Percentiles rank a stretch among this genome's conserved stretches.
Conservation (phyloP, 2,888 invertebrate genomes). For the Biston stratarius region DNA sequence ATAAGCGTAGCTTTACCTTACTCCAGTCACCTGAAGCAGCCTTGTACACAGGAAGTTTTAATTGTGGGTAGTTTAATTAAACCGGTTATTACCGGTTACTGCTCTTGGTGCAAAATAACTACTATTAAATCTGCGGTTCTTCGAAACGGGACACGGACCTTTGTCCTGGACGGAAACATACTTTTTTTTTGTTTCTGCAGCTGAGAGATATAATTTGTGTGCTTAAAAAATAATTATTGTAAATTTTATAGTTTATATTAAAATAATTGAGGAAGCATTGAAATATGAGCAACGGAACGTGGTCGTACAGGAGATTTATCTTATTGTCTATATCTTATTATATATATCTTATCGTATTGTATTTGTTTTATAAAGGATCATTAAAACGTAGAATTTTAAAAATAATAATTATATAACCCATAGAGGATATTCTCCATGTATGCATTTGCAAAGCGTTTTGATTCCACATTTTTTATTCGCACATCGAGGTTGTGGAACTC, state of each 20-base stretch:
- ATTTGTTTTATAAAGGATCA: too few relatives aligned
- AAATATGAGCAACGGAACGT: too few relatives aligned
- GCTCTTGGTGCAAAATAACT: neutral
- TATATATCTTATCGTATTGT: too few relatives aligned
- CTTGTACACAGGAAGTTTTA: constrained; percentile 72
- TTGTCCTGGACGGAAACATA: constrained; percentile 47
- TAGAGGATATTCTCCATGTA: too few relatives aligned
- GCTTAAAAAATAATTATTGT: neutral
- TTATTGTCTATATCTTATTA: too few relatives aligned
- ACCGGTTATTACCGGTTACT: constrained; percentile 52
- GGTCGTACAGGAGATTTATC: too few relatives aligned
- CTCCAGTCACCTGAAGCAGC: constrained; percentile 34
- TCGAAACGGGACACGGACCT: constrained; percentile 51
- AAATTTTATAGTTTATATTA: neutral
- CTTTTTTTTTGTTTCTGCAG: constrained; percentile 30
- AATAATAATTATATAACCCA: too few relatives aligned
- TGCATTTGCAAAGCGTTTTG: too few relatives aligned
- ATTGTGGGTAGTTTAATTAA: constrained; percentile 65
- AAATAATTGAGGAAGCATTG: too few relatives aligned
- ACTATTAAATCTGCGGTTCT: constrained; percentile 32
- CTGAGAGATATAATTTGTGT: constrained; percentile 12
- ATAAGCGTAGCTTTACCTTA: neutral
- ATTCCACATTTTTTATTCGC: too few relatives aligned
- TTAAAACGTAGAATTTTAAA: too few relatives aligned
- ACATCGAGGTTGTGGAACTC: too few relatives aligned